Evolutionary conservation across 1,140 invertebrate genomes (phyloP).

Genomic region (Eulimnadia texana): DNA sequence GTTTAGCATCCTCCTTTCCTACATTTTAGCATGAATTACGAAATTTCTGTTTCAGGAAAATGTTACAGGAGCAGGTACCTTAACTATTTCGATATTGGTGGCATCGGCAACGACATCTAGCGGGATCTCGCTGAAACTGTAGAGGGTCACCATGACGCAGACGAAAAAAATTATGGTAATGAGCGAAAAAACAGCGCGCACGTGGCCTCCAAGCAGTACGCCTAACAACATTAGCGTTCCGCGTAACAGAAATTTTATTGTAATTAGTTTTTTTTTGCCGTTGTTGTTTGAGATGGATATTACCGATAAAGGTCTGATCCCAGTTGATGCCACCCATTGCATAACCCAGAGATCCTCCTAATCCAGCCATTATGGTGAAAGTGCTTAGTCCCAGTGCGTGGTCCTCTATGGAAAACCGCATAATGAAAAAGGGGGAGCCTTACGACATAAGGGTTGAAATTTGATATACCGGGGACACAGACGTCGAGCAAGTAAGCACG

Average conservation of each 20-base stretch:
- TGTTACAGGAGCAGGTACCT: constrained; percentile 26
- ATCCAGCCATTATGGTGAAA: constrained; percentile 90
- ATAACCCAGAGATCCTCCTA: constrained; percentile 88
- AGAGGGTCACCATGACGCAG: constrained; percentile 63
- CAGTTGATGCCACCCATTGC: constrained; percentile 84
- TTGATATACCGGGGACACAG: constrained; percentile 55
- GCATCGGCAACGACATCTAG: constrained; percentile 38
- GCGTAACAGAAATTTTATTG: background rate
- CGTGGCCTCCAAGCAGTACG: constrained; percentile 64
- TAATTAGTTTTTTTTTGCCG: background rate
- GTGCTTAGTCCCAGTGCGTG: constrained; percentile 83
- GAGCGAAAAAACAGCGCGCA: constrained; percentile 74
- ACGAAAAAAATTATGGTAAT: constrained; percentile 72
- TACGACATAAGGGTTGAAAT: background rate
- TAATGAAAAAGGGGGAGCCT: background rate
- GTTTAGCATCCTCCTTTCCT: background rate
- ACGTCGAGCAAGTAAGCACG: constrained; percentile 86
- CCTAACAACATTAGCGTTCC: constrained; percentile 32
- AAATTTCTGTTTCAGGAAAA: too few species aligned
- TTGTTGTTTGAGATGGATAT: constrained; percentile 18
- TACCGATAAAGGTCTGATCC: constrained; percentile 67
- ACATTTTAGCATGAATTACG: background rate
- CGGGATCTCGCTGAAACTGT: constrained; percentile 77
- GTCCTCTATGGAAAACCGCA: constrained; percentile 45
- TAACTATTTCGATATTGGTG: constrained; percentile 29